Evolutionary conservation across 2,888 invertebrate genomes (phyloP).

Genomic region (Macropis europaea): DNA sequence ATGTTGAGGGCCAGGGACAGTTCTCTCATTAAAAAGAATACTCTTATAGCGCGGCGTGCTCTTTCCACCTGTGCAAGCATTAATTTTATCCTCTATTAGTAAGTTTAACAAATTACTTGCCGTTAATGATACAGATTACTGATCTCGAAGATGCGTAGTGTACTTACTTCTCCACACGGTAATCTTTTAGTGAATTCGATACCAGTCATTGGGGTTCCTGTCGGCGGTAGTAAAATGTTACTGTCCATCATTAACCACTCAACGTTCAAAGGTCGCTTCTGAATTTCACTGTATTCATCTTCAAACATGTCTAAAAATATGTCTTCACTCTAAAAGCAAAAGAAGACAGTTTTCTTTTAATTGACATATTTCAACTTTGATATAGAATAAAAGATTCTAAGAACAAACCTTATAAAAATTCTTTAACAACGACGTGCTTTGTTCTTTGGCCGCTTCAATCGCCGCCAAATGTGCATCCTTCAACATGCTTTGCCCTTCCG

Average conservation of each 20-base stretch:
- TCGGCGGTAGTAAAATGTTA: conserved; percentile 95
- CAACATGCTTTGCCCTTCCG: conserved; percentile 83
- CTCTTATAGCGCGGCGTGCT: conserved; percentile 93
- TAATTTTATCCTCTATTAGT: conserved; percentile 34
- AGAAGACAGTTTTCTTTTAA: neutral
- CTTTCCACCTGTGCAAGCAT: conserved; percentile 86
- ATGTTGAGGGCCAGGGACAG: conserved; percentile 89
- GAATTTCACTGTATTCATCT: conserved; percentile 97
- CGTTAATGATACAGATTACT: neutral
- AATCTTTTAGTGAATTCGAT: conserved; percentile 96
- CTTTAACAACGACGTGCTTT: conserved; percentile 91
- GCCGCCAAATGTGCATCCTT: conserved; percentile 85
- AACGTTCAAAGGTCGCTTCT: conserved; percentile 91
- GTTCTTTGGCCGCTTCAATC: conserved; percentile 87
- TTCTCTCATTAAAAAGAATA: conserved; percentile 93
- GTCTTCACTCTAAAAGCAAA: conserved; percentile 88
- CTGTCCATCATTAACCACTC: conserved; percentile 99
- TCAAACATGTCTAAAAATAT: conserved; percentile 99
- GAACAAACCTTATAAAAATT: conserved; percentile 91
- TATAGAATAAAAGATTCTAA: neutral
- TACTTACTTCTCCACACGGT: conserved; percentile 95
- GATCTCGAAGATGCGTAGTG: neutral
- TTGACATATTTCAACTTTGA: neutral
- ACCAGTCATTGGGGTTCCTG: conserved; percentile 97
- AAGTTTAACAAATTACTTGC: conserved; percentile 23